phyloP scores from a whole-genome alignment of 2,888 invertebrate species.

The Leptothorax acervorum region DNA sequence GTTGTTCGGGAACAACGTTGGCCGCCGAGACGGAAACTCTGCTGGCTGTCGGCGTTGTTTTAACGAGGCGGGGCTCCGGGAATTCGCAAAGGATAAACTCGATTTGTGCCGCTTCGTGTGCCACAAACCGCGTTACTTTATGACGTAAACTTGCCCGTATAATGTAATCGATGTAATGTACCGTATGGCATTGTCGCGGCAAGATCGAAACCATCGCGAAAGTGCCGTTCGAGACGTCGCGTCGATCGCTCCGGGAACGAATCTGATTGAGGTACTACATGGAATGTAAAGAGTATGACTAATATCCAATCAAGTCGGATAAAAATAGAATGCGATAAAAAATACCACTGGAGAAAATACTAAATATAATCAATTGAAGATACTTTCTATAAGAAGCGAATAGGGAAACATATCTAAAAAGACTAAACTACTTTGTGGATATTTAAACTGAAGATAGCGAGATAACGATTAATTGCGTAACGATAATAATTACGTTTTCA shows the following conservation, averaged over 20 bases:
- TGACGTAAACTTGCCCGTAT: conserved; percentile 44
- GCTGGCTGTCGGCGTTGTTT: conserved; percentile 47
- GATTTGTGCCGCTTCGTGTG: conserved; percentile 48
- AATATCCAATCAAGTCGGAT: neutral
- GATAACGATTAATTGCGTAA: neutral
- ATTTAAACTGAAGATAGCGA: neutral
- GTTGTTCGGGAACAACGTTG: conserved; percentile 46
- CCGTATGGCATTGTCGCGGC: neutral
- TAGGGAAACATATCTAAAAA: neutral
- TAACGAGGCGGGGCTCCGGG: conserved; percentile 38
- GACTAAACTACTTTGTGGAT: neutral
- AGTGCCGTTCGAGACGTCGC: neutral
- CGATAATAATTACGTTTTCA: neutral
- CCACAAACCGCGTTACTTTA: conserved; percentile 49
- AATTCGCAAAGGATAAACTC: conserved; percentile 57
- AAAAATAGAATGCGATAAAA: neutral
- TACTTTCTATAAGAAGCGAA: neutral
- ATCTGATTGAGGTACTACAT: neutral
- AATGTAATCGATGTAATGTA: conserved; percentile 47
- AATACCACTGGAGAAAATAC: neutral
- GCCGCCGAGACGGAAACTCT: conserved; percentile 47
- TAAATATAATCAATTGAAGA: neutral
- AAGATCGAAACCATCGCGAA: conserved; percentile 16
- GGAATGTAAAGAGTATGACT: neutral
- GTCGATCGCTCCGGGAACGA: neutral